These are phyloP conservation scores for Dryococelus australis DNA, from an alignment of 2,888 invertebrate genomes.

Conservation along the genomic window DNA sequence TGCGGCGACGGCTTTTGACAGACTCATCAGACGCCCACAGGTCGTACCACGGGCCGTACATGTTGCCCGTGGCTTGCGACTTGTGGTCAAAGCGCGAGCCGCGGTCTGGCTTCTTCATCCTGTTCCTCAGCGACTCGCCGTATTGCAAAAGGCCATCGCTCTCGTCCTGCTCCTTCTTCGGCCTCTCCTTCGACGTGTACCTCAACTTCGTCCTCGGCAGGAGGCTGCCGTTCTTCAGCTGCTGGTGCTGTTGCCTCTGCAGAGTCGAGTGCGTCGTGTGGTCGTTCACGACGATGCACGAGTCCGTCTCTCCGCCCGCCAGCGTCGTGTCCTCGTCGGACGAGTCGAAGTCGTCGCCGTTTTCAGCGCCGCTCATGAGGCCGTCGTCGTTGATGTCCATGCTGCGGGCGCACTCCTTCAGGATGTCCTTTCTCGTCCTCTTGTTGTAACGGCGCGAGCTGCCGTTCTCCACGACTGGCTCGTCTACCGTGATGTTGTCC, in stretches of 20 bases:
- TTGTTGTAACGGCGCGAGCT: conserved; percentile 19
- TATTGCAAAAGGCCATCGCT: conserved; percentile 44
- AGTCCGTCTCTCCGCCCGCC: conserved; percentile 60
- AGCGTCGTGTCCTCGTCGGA: conserved; percentile 54
- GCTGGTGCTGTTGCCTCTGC: conserved; percentile 46
- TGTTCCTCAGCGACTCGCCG: conserved; percentile 50
- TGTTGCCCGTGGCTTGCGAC: conserved; percentile 56
- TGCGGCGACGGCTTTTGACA: conserved; percentile 58
- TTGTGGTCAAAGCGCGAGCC: conserved; percentile 52
- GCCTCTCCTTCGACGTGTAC: conserved; percentile 49
- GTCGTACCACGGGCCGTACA: conserved; percentile 88
- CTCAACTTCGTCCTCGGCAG: conserved; percentile 73
- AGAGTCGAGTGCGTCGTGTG: conserved; percentile 56
- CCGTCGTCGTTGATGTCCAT: conserved; percentile 39
- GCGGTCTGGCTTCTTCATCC: conserved; percentile 53
- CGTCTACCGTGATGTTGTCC: neutral
- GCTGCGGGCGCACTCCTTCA: conserved; percentile 29
- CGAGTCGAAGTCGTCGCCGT: conserved; percentile 29
- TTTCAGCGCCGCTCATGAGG: neutral
- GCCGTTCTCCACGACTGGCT: neutral
- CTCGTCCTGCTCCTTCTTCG: conserved; percentile 25
- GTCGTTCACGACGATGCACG: conserved; percentile 84
- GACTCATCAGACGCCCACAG: conserved; percentile 81
- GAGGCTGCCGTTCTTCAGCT: conserved; percentile 57
- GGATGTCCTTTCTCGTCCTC: neutral